Percentiles rank a stretch among this genome's conserved stretches.
These are phyloP conservation scores for Patella pellucida DNA, from an alignment of 2,888 invertebrate species.

Conservation along the genomic window DNA sequence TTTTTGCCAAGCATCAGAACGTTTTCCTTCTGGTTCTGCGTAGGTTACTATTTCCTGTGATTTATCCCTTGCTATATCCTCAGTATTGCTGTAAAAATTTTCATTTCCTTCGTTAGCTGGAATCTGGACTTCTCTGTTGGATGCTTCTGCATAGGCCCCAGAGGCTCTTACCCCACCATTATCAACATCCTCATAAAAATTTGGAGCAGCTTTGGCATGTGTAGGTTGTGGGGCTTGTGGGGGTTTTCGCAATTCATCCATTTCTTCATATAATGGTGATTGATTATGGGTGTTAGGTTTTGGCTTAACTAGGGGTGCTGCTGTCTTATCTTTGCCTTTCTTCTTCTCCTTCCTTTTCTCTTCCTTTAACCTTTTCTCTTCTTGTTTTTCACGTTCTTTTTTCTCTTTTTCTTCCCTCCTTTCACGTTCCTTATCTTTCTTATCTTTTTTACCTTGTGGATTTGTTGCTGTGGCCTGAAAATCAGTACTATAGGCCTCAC, in stretches of 20 bases:
- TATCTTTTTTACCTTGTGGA: conserved; percentile 21
- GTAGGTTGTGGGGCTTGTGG: neutral
- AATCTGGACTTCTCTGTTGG: neutral
- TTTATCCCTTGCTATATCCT: neutral
- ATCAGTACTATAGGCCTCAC: too few species aligned
- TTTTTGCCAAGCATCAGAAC: conserved; percentile 42
- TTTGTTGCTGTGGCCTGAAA: too few species aligned
- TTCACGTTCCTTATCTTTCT: conserved; percentile 16
- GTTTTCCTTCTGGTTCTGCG: conserved; percentile 30
- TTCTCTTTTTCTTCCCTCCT: conserved; percentile 26
- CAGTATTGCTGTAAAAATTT: conserved; percentile 18
- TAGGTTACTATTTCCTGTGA: conserved; percentile 23
- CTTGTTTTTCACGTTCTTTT: conserved; percentile 29
- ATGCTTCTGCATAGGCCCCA: neutral
- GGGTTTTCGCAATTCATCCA: too few species aligned
- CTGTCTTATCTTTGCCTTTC: conserved; percentile 17
- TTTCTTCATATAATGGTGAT: too few species aligned
- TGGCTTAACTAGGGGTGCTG: conserved; percentile 1
- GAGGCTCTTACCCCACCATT: neutral
- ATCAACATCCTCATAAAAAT: conserved; percentile 16
- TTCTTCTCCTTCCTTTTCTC: conserved; percentile 25
- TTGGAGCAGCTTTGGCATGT: neutral
- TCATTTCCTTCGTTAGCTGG: conserved; percentile 9
- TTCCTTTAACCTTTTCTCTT: conserved; percentile 27
- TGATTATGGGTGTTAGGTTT: neutral